Evolutionary conservation across 2,113 vertebrate species (phyloP).

Genomic region (Forbesichthys papilliferus): DNA sequence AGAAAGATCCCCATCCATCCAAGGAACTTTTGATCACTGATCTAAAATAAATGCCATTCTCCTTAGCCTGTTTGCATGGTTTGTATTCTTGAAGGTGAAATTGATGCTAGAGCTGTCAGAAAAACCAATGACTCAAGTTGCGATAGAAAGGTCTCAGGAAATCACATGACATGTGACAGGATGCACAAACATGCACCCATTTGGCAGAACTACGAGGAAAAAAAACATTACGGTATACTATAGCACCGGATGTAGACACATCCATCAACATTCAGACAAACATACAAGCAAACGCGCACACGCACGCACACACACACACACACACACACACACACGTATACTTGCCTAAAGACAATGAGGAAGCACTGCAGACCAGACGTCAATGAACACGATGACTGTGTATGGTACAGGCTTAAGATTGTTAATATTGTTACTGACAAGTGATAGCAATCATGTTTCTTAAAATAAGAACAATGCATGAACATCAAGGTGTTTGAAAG

Average conservation of each 20-base stretch:
- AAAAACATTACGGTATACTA: background rate
- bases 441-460: no score
- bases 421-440: no score
- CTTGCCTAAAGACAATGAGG: background rate
- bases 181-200: background rate
- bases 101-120: background rate
- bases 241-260: background rate
- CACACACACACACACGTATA: conserved; percentile 3
- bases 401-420: no score
- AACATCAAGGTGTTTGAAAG: no score
- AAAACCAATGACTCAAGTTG: background rate
- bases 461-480: no score
- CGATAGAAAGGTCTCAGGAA: background rate
- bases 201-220: no score
- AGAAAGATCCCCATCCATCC: no score
- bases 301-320: background rate
- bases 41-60: background rate
- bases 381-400: background rate
- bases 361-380: background rate
- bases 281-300: background rate
- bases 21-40: background rate
- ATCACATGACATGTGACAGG: conserved; percentile 55
- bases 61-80: background rate
- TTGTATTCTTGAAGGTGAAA: conserved; percentile 18
- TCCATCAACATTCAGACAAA: background rate